Base-by-base conservation (phyloP, 2,888 invertebrate species). In the Drosophila nigricruria region DNA sequence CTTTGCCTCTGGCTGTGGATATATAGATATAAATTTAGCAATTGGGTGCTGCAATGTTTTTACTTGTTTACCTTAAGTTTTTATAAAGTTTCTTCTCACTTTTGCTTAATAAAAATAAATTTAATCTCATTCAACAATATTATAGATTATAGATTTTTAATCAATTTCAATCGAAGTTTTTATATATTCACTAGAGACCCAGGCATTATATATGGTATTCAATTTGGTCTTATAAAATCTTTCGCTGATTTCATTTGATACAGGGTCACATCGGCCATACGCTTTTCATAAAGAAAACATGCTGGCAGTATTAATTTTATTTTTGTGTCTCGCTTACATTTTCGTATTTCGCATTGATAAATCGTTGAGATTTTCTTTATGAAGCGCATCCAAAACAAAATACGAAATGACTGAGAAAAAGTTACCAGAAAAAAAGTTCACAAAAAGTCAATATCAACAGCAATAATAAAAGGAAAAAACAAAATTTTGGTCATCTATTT, bases 301-400 rank as follows among this genome's bases (percentile, higher is more conserved):
- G 61, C 57, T 30, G 27, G 27, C 18, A 14, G 34, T 42, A 66
- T 60, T 50, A 52, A 49, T 25, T 53, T 68, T 56, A 49, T 34
- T 36, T 20, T 63, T 61, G 25, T 0, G 34, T 36, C 18, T 16
- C n/a, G 25, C 42, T 56, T 12, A 27, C 40, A 40, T 20, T 18
- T 53, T 16, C 8, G 8, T n/a, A 57, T 43, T 67, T 69, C 47
- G 60, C 64, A n/a, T 71, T 83, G 83, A 88, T 83, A 86, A 83
- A 88, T 82, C 65, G 77, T 57, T 38, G 68, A 58, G 67, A 86
- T 82, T 86, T 82, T 81, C 75, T 73, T 77, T 63, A 88, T 86
- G 71, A 75, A 79, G 70, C 83, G 71, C 27, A 68, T 67, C 67
- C 64, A 67, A 71, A 77, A 79, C 73, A 61, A 79, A 79, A 69